Evolutionary conservation across 2,888 invertebrate genomes (phyloP).

Genomic region (Odontothrips loti): DNA sequence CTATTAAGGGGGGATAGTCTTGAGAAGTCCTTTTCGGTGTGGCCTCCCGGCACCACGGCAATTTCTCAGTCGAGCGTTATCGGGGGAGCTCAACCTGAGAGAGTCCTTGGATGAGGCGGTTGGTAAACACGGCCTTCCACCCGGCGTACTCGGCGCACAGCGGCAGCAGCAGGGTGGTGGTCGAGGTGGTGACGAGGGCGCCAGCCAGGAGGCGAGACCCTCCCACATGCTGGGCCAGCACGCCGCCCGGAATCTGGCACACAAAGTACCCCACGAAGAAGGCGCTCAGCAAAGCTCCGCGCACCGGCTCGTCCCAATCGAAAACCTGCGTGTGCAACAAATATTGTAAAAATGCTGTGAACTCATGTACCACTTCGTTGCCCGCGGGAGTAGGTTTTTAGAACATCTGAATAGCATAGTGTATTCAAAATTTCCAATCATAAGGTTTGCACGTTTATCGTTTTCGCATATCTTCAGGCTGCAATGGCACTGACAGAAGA

Average conservation of each 20-base stretch:
- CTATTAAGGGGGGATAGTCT: too few relatives aligned
- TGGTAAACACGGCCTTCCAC: constrained; percentile 1
- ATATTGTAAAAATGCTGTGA: background rate
- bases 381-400: background rate
- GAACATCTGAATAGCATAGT: background rate
- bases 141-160: background rate
- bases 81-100: background rate
- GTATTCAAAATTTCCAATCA: background rate
- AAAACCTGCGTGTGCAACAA: background rate
- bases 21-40: too few relatives aligned
- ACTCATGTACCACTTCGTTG: too few relatives aligned
- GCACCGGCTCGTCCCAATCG: background rate
- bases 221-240: constrained; percentile 62
- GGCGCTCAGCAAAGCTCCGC: constrained; percentile 45
- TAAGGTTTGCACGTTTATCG: background rate
- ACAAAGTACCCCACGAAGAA: constrained; percentile 98
- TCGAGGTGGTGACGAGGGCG: background rate
- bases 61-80: too few relatives aligned
- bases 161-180: background rate
- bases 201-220: background rate
- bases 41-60: too few relatives aligned
- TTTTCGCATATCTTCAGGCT: too few relatives aligned
- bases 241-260: constrained; percentile 98
- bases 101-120: background rate
- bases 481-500: too few relatives aligned